Percentiles rank a stretch among this genome's conserved stretches.
Conservation (phyloP, 2,797 vertebrate species). For the Xenopus petersii region DNA sequence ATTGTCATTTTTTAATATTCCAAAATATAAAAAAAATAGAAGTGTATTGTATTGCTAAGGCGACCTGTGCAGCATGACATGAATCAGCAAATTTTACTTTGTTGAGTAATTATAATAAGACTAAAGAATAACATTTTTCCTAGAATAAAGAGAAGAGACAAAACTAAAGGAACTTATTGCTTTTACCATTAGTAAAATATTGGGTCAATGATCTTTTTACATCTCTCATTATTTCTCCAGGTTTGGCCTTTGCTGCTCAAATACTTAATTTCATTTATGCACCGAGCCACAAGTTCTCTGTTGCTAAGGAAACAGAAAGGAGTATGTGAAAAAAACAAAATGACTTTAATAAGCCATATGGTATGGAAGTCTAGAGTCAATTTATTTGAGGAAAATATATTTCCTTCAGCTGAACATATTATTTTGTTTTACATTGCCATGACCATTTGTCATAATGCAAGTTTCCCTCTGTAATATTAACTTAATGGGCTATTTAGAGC, state of each 20-base stretch:
- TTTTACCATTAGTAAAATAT: constrained; percentile 45
- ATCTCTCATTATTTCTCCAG: constrained; percentile 40
- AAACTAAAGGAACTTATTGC: constrained; percentile 28
- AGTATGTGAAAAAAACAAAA: constrained; percentile 44
- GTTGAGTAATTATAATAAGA: neutral
- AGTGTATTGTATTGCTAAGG: no score
- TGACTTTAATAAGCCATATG: constrained; percentile 47
- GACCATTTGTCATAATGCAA: constrained; percentile 28
- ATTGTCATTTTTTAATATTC: no score
- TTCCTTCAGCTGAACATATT: constrained; percentile 35
- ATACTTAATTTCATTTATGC: constrained; percentile 47
- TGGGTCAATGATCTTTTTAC: constrained; percentile 45
- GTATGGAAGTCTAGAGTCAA: constrained; percentile 47
- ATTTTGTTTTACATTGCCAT: constrained; percentile 36
- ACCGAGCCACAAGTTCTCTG: constrained; percentile 33
- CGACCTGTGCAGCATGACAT: neutral
- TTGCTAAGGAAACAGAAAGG: constrained; percentile 41
- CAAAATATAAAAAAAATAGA: no score
- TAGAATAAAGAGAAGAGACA: constrained; percentile 23
- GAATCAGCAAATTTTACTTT: neutral
- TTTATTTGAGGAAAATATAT: constrained; percentile 45
- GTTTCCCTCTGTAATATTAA: constrained; percentile 21
- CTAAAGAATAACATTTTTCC: constrained; percentile 21
- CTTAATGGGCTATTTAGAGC: constrained; percentile 11
- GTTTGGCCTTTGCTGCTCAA: constrained; percentile 44